Percentiles rank a stretch among this genome's conserved stretches.
These are phyloP conservation scores for Vulpes ferrilata DNA, from an alignment of 2,113 vertebrate species.

Conservation along the genomic window DNA sequence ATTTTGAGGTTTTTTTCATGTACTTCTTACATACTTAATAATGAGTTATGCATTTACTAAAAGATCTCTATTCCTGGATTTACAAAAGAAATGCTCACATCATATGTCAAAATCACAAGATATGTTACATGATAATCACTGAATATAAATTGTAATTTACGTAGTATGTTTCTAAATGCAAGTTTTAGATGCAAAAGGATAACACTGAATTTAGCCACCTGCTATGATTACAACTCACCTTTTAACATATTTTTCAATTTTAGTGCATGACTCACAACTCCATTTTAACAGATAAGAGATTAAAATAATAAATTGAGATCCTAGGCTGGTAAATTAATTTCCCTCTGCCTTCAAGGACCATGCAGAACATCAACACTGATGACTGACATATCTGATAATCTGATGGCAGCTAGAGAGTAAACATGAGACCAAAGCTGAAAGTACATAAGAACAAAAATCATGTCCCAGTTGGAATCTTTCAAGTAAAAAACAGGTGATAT, in stretches of 20 bases:
- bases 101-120: neutral
- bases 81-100: neutral
- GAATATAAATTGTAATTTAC: conserved; percentile 24
- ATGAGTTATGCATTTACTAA: neutral
- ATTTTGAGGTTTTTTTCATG: conserved; percentile 3
- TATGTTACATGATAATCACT: neutral
- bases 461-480: neutral
- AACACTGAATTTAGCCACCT: neutral
- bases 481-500: neutral
- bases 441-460: neutral
- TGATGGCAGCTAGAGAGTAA: neutral
- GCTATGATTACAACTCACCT: neutral
- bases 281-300: conserved; percentile 22
- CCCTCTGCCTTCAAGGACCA: neutral
- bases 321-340: neutral
- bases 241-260: neutral
- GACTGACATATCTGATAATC: neutral
- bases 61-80: neutral
- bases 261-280: neutral
- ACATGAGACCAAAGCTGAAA: neutral
- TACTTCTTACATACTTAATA: neutral
- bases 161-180: neutral
- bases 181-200: neutral
- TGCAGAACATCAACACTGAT: neutral
- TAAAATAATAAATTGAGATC: conserved; percentile 20